phyloP scores from a whole-genome alignment of 1,140 invertebrate genomes.

The Eubasilissa regina region DNA sequence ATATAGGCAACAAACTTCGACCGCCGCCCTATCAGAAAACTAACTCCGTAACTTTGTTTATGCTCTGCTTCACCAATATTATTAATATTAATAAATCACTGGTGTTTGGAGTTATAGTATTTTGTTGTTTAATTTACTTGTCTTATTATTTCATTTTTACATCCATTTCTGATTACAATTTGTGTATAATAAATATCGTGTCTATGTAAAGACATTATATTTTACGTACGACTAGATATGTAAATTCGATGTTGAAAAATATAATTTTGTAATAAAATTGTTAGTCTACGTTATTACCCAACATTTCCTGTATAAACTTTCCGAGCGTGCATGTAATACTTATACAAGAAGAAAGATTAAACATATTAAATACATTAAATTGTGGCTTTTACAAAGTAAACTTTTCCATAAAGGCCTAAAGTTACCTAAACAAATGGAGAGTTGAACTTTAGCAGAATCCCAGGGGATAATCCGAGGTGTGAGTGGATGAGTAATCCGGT shows the following conservation, averaged over 20 bases:
- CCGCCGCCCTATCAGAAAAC: slow-evolving; percentile 47
- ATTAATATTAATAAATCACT: slow-evolving; percentile 1
- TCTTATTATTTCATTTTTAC: no score
- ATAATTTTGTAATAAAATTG: no score
- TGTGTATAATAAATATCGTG: no score
- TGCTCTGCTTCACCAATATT: slow-evolving; percentile 3
- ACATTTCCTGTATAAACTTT: background rate
- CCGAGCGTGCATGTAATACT: background rate
- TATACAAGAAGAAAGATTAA: slow-evolving; percentile 22
- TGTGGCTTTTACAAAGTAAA: slow-evolving; percentile 40
- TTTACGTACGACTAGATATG: no score
- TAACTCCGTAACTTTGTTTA: slow-evolving; percentile 27
- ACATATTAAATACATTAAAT: slow-evolving; percentile 36
- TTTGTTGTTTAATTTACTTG: no score
- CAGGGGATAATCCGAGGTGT: background rate
- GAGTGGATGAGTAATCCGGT: background rate
- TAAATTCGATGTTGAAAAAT: no score
- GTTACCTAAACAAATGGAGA: slow-evolving; percentile 40
- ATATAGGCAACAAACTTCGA: slow-evolving; percentile 43
- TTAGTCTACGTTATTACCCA: background rate
- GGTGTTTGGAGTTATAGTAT: no score
- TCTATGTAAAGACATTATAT: no score
- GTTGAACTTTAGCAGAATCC: slow-evolving; percentile 31
- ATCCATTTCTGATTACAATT: no score
- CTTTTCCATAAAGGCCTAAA: slow-evolving; percentile 41